phyloP scores from a whole-genome alignment of 2,888 invertebrate species.

The Andrena bicolor region DNA sequence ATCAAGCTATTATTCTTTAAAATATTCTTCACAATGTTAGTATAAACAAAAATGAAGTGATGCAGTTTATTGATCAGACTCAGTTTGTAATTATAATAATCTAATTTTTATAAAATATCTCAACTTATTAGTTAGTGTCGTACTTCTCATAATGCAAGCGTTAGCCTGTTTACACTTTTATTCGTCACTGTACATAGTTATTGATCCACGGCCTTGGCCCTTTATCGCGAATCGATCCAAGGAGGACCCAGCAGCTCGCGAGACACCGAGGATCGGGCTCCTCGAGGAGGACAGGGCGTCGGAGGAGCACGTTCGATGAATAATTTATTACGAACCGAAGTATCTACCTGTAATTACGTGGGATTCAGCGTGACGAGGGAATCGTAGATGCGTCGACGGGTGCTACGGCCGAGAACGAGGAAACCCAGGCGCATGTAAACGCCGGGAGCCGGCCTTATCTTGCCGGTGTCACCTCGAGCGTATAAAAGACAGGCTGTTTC shows the following conservation, averaged over 20 bases:
- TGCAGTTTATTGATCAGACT: too few species aligned
- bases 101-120: too few species aligned
- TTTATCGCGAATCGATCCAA: neutral
- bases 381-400: constrained; percentile 3
- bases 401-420: constrained; percentile 48
- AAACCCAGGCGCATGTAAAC: constrained; percentile 51
- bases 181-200: too few species aligned
- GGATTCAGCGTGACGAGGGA: constrained; percentile 9
- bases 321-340: neutral
- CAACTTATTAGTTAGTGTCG: too few species aligned
- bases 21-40: too few species aligned
- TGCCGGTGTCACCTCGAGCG: constrained; percentile 45
- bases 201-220: too few species aligned
- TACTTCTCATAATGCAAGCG: too few species aligned
- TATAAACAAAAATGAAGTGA: too few species aligned
- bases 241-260: neutral
- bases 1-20: too few species aligned
- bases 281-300: neutral
- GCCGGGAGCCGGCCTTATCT: constrained; percentile 61
- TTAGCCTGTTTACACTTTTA: too few species aligned
- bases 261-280: neutral
- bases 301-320: neutral
- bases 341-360: neutral
- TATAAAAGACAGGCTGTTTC: constrained; percentile 78
- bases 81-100: too few species aligned